Conservation (phyloP, 2,797 vertebrate genomes). For the Dicrostonyx torquatus region DNA sequence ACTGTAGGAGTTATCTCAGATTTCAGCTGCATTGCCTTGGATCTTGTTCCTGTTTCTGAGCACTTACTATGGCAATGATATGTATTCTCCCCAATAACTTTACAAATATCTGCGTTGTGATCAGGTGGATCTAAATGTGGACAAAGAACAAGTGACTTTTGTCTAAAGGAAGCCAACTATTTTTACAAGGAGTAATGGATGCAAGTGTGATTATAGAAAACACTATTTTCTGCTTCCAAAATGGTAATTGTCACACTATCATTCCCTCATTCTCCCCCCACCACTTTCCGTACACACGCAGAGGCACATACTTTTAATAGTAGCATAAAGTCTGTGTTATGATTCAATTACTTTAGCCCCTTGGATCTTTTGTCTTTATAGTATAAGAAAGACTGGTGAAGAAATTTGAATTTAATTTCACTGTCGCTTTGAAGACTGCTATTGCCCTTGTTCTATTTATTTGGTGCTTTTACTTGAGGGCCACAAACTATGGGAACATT, state of each 20-base stretch:
- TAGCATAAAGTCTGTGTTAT: not conserved
- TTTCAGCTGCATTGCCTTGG: not conserved
- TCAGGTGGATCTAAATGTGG: not conserved
- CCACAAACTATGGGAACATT: not conserved
- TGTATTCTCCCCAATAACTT: not conserved
- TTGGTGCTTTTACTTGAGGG: not conserved
- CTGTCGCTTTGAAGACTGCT: not conserved
- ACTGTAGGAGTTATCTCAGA: not conserved
- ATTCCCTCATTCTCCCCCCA: no score
- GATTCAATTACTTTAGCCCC: not conserved
- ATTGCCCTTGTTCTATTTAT: not conserved
- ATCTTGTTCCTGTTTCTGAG: not conserved
- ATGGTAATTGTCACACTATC: not conserved
- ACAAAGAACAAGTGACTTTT: not conserved
- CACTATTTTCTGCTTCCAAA: not conserved
- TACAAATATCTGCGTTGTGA: not conserved
- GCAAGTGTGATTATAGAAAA: not conserved
- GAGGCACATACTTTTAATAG: not conserved
- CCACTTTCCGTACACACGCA: not conserved
- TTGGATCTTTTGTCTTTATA: not conserved
- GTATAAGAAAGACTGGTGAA: not conserved
- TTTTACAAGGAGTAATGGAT: not conserved
- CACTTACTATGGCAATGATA: not conserved
- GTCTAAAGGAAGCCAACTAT: not conserved
- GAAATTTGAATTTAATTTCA: not conserved